phyloP scores from a whole-genome alignment of 2,797 vertebrate species.

The Apogon talboti region DNA sequence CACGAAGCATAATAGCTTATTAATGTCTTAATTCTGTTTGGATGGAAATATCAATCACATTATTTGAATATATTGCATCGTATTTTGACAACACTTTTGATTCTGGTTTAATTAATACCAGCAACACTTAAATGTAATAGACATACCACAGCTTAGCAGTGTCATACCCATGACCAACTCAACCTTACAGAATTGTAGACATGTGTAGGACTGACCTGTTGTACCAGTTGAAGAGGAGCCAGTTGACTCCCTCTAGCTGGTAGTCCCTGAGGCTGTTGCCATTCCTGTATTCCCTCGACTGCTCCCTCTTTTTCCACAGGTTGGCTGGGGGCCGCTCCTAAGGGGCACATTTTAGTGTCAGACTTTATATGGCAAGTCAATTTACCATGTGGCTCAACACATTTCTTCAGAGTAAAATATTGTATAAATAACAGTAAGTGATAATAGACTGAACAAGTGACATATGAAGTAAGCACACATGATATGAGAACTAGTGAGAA shows the following conservation, averaged over 20 bases:
- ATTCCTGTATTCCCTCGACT: slow-evolving; percentile 96
- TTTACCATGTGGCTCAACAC: slow-evolving; percentile 15
- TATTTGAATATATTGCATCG: too few species aligned
- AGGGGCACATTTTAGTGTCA: slow-evolving; percentile 21
- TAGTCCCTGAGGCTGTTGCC: slow-evolving; percentile 99
- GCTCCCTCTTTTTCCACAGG: slow-evolving; percentile 97
- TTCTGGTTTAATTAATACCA: too few species aligned
- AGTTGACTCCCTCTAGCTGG: slow-evolving; percentile 98
- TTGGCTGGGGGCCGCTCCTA: slow-evolving; percentile 95
- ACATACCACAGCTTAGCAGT: background rate
- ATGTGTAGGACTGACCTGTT: slow-evolving; percentile 88
- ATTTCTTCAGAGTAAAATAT: background rate
- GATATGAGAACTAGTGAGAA: too few species aligned
- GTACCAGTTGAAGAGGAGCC: slow-evolving; percentile 99
- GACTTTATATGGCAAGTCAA: background rate
- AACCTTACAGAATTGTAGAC: background rate
- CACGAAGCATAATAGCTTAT: too few species aligned
- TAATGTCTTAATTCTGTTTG: too few species aligned
- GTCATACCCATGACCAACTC: background rate
- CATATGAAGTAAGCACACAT: background rate
- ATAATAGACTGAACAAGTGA: background rate
- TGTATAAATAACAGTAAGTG: background rate
- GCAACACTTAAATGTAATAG: too few species aligned
- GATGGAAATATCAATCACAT: too few species aligned
- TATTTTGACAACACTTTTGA: too few species aligned